phyloP scores from a whole-genome alignment of 2,113 vertebrate species.

The Sylvilagus bachmani region DNA sequence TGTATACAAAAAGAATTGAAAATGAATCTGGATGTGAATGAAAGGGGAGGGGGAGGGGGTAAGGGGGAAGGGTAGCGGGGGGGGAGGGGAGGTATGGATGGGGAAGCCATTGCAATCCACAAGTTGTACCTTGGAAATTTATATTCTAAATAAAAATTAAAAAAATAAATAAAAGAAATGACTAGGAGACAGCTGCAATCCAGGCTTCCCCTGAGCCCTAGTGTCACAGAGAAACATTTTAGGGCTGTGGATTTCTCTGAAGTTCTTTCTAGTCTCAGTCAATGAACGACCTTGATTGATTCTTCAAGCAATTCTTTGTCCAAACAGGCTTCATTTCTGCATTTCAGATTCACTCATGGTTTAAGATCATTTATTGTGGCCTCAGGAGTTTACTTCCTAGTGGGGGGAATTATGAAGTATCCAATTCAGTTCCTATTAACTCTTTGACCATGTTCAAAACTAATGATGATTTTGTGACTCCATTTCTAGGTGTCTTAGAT shows the following conservation, averaged over 20 bases:
- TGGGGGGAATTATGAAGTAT: background rate
- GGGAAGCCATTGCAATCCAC: no score
- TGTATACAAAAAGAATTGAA: no score
- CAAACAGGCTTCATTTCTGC: background rate
- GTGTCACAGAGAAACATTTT: background rate
- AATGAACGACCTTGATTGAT: background rate
- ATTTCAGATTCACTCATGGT: background rate
- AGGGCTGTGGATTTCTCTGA: background rate
- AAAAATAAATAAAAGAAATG: no score
- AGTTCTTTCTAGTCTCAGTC: constrained; percentile 18
- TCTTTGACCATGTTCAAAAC: background rate
- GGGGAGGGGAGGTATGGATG: no score
- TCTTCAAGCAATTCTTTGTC: background rate
- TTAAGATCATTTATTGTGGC: background rate
- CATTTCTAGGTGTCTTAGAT: background rate
- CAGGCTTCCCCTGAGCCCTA: background rate
- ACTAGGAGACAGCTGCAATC: background rate
- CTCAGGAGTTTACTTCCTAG: background rate
- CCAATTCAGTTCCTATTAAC: background rate
- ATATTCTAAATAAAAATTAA: no score
- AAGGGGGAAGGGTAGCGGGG: no score
- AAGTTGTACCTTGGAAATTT: no score
- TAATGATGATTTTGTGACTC: background rate
- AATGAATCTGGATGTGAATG: no score
- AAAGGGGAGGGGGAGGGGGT: no score